Evolutionary conservation across 2,888 invertebrate species (phyloP).

Genomic region (Pilophorus perplexus): DNA sequence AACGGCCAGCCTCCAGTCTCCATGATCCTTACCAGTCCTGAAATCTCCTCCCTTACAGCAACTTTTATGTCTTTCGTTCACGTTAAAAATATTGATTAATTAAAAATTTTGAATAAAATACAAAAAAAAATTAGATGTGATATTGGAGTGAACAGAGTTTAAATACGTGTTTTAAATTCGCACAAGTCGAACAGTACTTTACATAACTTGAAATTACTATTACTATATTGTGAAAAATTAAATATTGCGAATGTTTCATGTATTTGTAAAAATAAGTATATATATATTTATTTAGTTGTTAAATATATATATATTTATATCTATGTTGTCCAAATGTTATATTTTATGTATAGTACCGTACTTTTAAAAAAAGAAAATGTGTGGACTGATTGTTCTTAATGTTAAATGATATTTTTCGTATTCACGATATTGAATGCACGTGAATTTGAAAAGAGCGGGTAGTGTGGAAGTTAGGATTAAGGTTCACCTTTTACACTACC

Average conservation of each 20-base stretch:
- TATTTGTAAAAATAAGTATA: background rate
- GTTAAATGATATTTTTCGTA: conserved; percentile 33
- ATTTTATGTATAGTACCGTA: conserved; percentile 16
- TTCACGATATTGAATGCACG: background rate
- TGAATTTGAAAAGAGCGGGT: conserved; percentile 18
- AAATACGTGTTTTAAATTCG: conserved; percentile 14
- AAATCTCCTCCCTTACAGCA: background rate
- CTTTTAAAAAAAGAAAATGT: conserved; percentile 16
- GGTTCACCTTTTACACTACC: conserved; percentile 20
- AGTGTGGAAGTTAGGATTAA: conserved; percentile 12
- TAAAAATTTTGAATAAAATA: too few relatives aligned
- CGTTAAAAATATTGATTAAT: too few relatives aligned
- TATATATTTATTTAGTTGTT: background rate
- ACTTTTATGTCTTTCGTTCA: conserved; percentile 11
- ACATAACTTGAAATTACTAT: background rate
- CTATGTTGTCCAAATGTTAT: conserved; percentile 15
- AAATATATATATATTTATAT: conserved; percentile 8
- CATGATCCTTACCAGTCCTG: background rate
- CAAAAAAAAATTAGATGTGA: conserved; percentile 26
- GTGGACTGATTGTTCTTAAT: conserved; percentile 28
- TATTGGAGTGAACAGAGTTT: conserved; percentile 2
- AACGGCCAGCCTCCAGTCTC: too few relatives aligned
- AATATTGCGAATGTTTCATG: background rate
- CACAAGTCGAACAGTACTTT: conserved; percentile 25
- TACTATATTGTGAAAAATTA: conserved; percentile 7